Conservation (phyloP, 2,888 invertebrate species). For the Microplitis manilae region DNA sequence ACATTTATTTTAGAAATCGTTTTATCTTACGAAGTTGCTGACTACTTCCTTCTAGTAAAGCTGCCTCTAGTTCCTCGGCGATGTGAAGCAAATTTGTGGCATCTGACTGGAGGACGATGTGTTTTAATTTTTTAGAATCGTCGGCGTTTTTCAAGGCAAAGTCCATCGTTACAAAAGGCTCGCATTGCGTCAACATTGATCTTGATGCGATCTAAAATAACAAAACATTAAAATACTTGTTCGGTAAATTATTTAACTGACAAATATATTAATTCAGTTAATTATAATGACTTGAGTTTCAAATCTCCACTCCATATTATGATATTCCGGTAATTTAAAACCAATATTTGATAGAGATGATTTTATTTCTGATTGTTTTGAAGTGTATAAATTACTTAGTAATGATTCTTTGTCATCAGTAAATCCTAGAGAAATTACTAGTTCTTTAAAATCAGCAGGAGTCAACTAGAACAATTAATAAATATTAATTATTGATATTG, state of each 20-base stretch:
- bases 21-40: slow-evolving; percentile 75
- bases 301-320: slow-evolving; percentile 79
- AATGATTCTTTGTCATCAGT: slow-evolving; percentile 76
- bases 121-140: slow-evolving; percentile 58
- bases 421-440: slow-evolving; percentile 75
- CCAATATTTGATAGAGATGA: slow-evolving; percentile 73
- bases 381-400: slow-evolving; percentile 76
- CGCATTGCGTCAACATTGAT: slow-evolving; percentile 75
- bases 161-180: slow-evolving; percentile 77
- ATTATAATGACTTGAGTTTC: slow-evolving; percentile 74
- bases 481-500: slow-evolving; percentile 14
- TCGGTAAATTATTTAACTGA: background rate
- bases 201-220: slow-evolving; percentile 74
- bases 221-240: slow-evolving; percentile 12
- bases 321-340: slow-evolving; percentile 72
- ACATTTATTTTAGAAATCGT: slow-evolving; percentile 69
- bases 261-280: too few relatives aligned
- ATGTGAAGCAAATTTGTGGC: slow-evolving; percentile 75
- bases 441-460: slow-evolving; percentile 72
- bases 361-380: slow-evolving; percentile 75
- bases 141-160: slow-evolving; percentile 71
- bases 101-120: slow-evolving; percentile 73
- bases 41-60: slow-evolving; percentile 75
- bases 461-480: slow-evolving; percentile 68
- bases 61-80: slow-evolving; percentile 74